Conservation (phyloP, 2,113 vertebrate species). For the Bos javanicus region DNA sequence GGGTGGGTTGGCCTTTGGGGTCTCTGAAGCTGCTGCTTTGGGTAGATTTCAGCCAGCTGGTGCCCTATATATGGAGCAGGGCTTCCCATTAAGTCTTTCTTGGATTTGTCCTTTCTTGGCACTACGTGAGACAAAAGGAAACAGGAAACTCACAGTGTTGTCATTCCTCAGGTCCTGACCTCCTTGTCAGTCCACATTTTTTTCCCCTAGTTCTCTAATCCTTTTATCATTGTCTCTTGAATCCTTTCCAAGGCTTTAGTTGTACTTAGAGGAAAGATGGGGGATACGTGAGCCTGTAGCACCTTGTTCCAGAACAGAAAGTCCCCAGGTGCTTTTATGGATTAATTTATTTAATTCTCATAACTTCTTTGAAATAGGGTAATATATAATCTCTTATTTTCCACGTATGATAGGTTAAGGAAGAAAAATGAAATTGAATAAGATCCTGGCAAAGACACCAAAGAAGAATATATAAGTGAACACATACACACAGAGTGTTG, state of each 20-base stretch:
- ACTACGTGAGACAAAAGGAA: background rate
- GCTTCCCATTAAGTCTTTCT: background rate
- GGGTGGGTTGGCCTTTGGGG: background rate
- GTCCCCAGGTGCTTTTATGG: background rate
- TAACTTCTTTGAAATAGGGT: background rate
- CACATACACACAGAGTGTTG: background rate
- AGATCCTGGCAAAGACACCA: background rate
- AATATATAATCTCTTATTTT: background rate
- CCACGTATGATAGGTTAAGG: background rate
- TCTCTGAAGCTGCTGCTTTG: background rate
- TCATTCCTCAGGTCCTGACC: background rate
- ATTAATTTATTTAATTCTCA: background rate
- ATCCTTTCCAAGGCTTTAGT: background rate
- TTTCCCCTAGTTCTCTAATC: background rate
- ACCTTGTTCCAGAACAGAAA: background rate
- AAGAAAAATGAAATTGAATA: constrained; percentile 1
- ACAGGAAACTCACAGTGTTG: background rate
- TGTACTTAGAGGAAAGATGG: background rate
- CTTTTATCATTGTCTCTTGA: background rate
- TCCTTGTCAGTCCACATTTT: background rate
- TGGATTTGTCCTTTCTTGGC: background rate
- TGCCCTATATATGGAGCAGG: background rate
- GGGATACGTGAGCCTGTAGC: background rate
- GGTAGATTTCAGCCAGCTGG: background rate
- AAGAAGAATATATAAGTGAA: background rate